phyloP scores from a whole-genome alignment of 2,113 vertebrate genomes.

The Daubentonia madagascariensis region DNA sequence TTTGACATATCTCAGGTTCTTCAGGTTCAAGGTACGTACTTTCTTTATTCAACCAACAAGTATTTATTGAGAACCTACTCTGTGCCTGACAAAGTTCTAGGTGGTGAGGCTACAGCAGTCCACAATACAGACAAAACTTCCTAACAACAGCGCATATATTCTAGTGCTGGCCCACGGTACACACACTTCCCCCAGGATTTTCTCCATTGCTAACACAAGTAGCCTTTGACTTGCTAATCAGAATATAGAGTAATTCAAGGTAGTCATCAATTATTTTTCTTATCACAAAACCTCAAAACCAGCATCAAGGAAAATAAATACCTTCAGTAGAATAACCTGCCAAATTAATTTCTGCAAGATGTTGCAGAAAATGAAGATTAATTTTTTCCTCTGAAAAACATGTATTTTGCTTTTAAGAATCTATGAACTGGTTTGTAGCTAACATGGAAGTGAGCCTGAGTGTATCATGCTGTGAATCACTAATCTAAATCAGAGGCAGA shows the following conservation, averaged over 20 bases:
- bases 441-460: background rate
- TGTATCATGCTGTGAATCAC: slow-evolving; percentile 14
- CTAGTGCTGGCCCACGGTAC: background rate
- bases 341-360: slow-evolving; percentile 58
- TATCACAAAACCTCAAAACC: slow-evolving; percentile 40
- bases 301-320: slow-evolving; percentile 54
- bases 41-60: background rate
- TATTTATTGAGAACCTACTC: background rate
- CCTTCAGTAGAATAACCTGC: background rate
- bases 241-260: background rate
- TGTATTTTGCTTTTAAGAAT: slow-evolving; percentile 49
- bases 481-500: slow-evolving; percentile 26
- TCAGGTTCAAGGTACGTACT: slow-evolving; percentile 91
- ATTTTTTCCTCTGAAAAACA: background rate
- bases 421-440: slow-evolving; percentile 38
- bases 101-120: background rate
- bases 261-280: slow-evolving; percentile 25
- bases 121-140: background rate
- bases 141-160: fast-evolving
- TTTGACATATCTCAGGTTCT: slow-evolving; percentile 94
- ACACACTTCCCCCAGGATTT: background rate
- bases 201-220: background rate
- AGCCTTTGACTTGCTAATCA: background rate
- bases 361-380: slow-evolving; percentile 58
- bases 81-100: background rate